Conservation (phyloP, 2,113 vertebrate genomes). For the Toxotes chatareus region DNA sequence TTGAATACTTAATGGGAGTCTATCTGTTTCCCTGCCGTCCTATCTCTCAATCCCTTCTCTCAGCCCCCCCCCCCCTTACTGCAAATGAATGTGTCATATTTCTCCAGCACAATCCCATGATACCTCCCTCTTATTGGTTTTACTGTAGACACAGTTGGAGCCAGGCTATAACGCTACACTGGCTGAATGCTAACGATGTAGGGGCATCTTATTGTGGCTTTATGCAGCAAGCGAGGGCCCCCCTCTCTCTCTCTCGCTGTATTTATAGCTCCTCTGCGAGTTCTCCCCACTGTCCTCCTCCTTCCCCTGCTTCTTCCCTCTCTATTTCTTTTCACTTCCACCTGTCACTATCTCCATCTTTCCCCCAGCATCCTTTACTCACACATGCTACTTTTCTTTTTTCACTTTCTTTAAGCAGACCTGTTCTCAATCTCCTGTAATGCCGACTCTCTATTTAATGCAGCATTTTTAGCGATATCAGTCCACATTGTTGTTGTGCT, state of each 20-base stretch:
- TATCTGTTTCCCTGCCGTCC: conserved; percentile 50
- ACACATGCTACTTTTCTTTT: conserved; percentile 29
- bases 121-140: conserved; percentile 76
- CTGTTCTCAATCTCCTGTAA: conserved; percentile 21
- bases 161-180: conserved; percentile 41
- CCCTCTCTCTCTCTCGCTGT: conserved; percentile 23
- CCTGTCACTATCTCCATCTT: conserved; percentile 67
- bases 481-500: conserved; percentile 32
- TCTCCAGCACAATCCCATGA: conserved; percentile 70
- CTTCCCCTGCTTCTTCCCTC: background rate
- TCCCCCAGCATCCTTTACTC: conserved; percentile 12
- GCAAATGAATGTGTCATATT: conserved; percentile 65
- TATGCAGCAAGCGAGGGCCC: conserved; percentile 38
- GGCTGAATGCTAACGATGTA: conserved; percentile 78
- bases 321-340: conserved; percentile 51
- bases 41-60: conserved; percentile 57
- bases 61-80: background rate
- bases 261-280: conserved; percentile 61
- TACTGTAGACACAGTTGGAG: conserved; percentile 67
- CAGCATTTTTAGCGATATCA: conserved; percentile 20
- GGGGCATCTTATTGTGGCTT: conserved; percentile 55
- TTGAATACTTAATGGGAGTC: conserved; percentile 74
- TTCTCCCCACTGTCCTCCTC: background rate
- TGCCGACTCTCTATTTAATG: conserved; percentile 30
- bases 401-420: conserved; percentile 17